Evolutionary conservation across 1,140 invertebrate species (phyloP), one percentile per base, ranked within the genome.

Genomic region (Chionoecetes opilio): DNA sequence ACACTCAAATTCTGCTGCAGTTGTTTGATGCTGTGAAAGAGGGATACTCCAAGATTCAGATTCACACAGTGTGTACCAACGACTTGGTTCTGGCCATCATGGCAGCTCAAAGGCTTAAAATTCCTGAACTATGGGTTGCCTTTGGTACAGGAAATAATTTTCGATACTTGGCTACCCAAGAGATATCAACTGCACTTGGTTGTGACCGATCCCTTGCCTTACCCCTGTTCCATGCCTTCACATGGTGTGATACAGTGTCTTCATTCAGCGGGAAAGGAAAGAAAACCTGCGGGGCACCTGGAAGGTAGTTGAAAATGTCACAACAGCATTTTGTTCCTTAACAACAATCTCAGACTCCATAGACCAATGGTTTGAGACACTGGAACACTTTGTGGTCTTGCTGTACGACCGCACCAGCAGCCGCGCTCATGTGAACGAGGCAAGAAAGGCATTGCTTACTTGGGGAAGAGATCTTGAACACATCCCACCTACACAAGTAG

Each of bases 361-460:
- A 38, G 34, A 46, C 88, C 88, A 90, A 37, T 90, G 88, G 88
- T 90, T 90, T 37, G 6, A 90, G 35, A 17, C 88, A 90, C 88
- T 90, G 88, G 88, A 90, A 90, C 35, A 38, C 88, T 90, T 90
- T 37, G 88, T 90, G 34, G 88, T 38, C 11, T 90, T 90, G 38
- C 88, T 90, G 0, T 90, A 90, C 38, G 88, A 90, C 29, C 35
- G 29, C 88, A 90, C 88, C 88, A 37, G 88, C 88, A 90, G 88
- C 38, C 88, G 35, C 31, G 3, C 31, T 90, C 88, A 90, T 37
- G 88, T 90, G 88, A 90, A 90, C 31, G 34, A 90, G 35, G 88
- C 88, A 32, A 35, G 88, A 35, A 90, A 90, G 31, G 82, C 82
- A 85, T 85, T 34, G 26, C 26, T 85, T 85, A 85, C 82, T 85